Conservation (phyloP, 2,888 invertebrate species). For the Dione juno region DNA sequence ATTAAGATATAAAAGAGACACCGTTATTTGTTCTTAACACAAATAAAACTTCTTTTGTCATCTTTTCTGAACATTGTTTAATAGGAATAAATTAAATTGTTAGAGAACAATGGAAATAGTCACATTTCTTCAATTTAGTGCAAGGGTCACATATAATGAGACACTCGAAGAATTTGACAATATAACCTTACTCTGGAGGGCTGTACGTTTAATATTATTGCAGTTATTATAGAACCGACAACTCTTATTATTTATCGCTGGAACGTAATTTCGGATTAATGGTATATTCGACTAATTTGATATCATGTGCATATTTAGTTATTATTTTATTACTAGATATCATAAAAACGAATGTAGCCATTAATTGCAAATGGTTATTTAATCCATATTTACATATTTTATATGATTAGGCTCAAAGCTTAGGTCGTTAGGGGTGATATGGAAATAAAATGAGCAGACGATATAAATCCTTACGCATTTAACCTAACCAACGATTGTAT, state of each 20-base stretch:
- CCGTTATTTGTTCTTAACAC: slow-evolving; percentile 17
- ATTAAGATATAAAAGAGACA: slow-evolving; percentile 4
- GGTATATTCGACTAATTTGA: no score
- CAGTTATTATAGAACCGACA: slow-evolving; percentile 64
- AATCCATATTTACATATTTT: no score
- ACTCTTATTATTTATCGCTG: no score
- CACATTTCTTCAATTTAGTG: slow-evolving; percentile 42
- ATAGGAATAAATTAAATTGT: slow-evolving; percentile 39
- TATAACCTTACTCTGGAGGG: slow-evolving; percentile 30
- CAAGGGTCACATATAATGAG: slow-evolving; percentile 53
- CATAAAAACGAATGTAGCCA: no score
- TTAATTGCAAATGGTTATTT: no score
- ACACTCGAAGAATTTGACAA: slow-evolving; percentile 40
- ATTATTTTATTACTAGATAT: no score
- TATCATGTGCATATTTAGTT: no score
- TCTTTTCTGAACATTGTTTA: slow-evolving; percentile 25
- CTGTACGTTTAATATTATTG: slow-evolving; percentile 62
- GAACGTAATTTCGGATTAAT: no score
- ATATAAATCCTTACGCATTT: neutral
- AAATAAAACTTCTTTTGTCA: slow-evolving; percentile 19
- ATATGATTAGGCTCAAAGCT: no score
- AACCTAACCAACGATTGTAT: neutral
- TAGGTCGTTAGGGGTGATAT: no score
- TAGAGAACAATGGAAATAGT: slow-evolving; percentile 28
- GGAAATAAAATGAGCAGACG: no score